Percentiles rank a stretch among this genome's conserved stretches.
These are phyloP conservation scores for Arenicola marina DNA, from an alignment of 2,888 invertebrate species.

Conservation along the genomic window DNA sequence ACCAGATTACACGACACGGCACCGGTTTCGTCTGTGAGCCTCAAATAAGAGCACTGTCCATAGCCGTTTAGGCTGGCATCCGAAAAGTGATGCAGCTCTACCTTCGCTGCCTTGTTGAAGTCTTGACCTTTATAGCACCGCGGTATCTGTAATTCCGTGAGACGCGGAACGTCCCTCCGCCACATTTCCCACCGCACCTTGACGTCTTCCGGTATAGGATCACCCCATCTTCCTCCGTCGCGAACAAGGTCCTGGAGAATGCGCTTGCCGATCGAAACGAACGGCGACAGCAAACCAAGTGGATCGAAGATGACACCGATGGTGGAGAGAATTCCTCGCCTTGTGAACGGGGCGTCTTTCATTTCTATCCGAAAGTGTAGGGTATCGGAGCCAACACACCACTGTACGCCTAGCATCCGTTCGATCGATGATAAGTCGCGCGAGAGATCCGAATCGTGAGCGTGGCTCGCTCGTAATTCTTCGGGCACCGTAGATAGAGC, in stretches of 20 bases:
- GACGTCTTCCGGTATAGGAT: slow-evolving; percentile 15
- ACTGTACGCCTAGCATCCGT: slow-evolving; percentile 24
- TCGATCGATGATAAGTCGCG: not conserved
- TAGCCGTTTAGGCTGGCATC: slow-evolving; percentile 14
- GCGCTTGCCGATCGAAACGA: slow-evolving; percentile 27
- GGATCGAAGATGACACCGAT: slow-evolving; percentile 36
- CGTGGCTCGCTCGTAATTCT: not conserved
- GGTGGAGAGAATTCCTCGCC: slow-evolving; percentile 34
- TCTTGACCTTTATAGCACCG: slow-evolving; percentile 14
- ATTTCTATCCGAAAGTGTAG: slow-evolving; percentile 32
- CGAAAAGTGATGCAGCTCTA: slow-evolving; percentile 8
- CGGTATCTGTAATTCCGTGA: not conserved
- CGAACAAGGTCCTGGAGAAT: slow-evolving; percentile 32
- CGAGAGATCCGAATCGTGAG: not conserved
- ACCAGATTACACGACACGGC: not conserved
- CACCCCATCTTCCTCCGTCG: slow-evolving; percentile 27
- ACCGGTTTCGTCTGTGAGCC: not conserved
- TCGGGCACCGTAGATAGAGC: slow-evolving; percentile 4
- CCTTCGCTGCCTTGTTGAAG: not conserved
- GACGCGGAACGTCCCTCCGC: not conserved
- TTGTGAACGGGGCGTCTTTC: slow-evolving; percentile 28
- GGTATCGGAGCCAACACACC: slow-evolving; percentile 33
- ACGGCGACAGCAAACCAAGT: slow-evolving; percentile 34
- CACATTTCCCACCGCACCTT: slow-evolving; percentile 5
- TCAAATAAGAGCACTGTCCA: slow-evolving; percentile 4